These are phyloP conservation scores for Caradrina clavipalpis DNA, from an alignment of 2,888 invertebrate genomes.

Conservation along the genomic window DNA sequence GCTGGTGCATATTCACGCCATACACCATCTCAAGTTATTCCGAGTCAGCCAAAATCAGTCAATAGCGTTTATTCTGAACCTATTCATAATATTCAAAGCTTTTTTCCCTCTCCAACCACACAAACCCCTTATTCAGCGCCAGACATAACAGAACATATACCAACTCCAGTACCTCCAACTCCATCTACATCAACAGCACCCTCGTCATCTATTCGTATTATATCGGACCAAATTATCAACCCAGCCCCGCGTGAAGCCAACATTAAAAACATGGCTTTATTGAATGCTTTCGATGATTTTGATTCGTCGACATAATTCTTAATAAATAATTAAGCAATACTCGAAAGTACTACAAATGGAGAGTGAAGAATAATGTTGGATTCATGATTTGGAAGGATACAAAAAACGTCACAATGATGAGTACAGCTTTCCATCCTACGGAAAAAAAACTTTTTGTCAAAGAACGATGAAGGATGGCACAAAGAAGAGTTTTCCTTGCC, in stretches of 20 bases:
- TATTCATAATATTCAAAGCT: conserved; percentile 38
- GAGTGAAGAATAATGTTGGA: too few species aligned
- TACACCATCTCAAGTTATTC: conserved; percentile 48
- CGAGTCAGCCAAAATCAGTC: conserved; percentile 51
- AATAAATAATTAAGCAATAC: conserved; percentile 35
- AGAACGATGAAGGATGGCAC: too few species aligned
- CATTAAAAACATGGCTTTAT: conserved; percentile 46
- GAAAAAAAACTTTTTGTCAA: too few species aligned
- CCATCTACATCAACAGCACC: conserved; percentile 49
- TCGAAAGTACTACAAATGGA: too few species aligned
- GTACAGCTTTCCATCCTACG: too few species aligned
- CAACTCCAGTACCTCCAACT: conserved; percentile 52
- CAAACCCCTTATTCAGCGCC: conserved; percentile 39
- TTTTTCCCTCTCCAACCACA: conserved; percentile 39
- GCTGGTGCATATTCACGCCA: conserved; percentile 32
- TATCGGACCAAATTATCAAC: conserved; percentile 44
- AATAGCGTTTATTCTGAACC: conserved; percentile 52
- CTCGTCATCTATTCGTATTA: conserved; percentile 46
- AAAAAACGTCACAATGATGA: too few species aligned
- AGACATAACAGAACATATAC: conserved; percentile 40
- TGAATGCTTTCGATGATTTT: conserved; percentile 57
- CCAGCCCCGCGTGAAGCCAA: conserved; percentile 39
- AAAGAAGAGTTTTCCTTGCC: too few species aligned
- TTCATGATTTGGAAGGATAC: too few species aligned
- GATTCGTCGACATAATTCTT: conserved; percentile 40